Conservation (phyloP, 2,888 invertebrate species). For the Cybosia mesomella region DNA sequence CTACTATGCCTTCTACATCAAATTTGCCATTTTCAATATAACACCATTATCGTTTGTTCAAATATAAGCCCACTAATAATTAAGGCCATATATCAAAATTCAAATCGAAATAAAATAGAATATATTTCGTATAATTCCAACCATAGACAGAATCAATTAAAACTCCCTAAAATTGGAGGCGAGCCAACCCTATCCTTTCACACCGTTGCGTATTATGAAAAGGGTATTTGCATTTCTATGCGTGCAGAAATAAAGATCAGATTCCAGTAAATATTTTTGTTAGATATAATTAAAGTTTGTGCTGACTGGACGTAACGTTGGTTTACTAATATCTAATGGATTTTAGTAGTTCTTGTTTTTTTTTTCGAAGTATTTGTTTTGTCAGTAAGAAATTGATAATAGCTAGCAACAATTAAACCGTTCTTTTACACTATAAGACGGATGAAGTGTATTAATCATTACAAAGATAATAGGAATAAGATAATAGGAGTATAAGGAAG, state of each 20-base stretch:
- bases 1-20: background rate
- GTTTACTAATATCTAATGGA: slow-evolving; percentile 46
- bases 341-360: slow-evolving; percentile 35
- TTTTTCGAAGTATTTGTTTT: slow-evolving; percentile 10
- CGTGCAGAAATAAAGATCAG: background rate
- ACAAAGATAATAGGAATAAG: no score
- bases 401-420: background rate
- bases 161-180: slow-evolving; percentile 47
- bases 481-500: background rate
- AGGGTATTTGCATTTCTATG: slow-evolving; percentile 26
- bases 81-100: slow-evolving; percentile 8
- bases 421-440: background rate
- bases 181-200: slow-evolving; percentile 44
- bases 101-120: slow-evolving; percentile 26
- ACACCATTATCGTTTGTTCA: background rate
- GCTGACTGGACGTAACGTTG: slow-evolving; percentile 42
- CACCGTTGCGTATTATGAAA: background rate
- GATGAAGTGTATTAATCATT: background rate
- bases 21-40: background rate
- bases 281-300: slow-evolving; percentile 45
- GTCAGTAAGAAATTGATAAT: slow-evolving; percentile 7
- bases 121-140: slow-evolving; percentile 42
- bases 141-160: slow-evolving; percentile 58
- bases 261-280: slow-evolving; percentile 18
- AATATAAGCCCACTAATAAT: background rate